These are phyloP conservation scores for Cladopsammia gracilis DNA, from an alignment of 64 coral and sea anemone species.

Conservation along the genomic window DNA sequence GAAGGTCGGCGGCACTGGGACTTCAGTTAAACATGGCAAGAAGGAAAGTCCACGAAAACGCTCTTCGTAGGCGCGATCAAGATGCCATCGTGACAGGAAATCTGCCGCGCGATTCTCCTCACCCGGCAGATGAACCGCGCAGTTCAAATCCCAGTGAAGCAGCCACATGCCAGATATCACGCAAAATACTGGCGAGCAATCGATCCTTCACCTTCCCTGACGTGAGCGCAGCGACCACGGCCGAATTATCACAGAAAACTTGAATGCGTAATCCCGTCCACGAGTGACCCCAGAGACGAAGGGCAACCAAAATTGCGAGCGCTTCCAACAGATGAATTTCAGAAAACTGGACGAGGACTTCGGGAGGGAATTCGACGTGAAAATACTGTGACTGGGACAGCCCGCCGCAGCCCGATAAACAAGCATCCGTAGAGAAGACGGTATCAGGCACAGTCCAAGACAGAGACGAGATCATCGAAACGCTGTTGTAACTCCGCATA, in stretches of 20 bases:
- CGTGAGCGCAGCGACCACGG: not conserved
- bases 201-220: not conserved
- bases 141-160: not conserved
- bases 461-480: not conserved
- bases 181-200: not conserved
- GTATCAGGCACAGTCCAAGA: not conserved
- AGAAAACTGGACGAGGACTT: not conserved
- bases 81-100: slow-evolving; percentile 22
- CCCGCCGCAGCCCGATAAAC: slow-evolving; percentile 9
- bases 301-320: not conserved
- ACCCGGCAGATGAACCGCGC: not conserved
- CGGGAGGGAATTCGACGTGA: not conserved
- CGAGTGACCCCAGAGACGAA: not conserved
- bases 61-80: not conserved
- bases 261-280: slow-evolving; percentile 8
- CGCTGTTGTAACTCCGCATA: not conserved
- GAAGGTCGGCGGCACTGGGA: no score
- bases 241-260: slow-evolving; percentile 37
- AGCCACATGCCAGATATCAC: not conserved
- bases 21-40: no score
- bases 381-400: not conserved
- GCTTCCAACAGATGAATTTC: not conserved
- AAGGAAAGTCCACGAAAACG: no score
- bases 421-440: slow-evolving; percentile 26
- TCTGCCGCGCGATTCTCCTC: slow-evolving; percentile 8